These are phyloP conservation scores for Glossophaga mutica DNA, from an alignment of 2,797 vertebrate genomes.

Conservation along the genomic window DNA sequence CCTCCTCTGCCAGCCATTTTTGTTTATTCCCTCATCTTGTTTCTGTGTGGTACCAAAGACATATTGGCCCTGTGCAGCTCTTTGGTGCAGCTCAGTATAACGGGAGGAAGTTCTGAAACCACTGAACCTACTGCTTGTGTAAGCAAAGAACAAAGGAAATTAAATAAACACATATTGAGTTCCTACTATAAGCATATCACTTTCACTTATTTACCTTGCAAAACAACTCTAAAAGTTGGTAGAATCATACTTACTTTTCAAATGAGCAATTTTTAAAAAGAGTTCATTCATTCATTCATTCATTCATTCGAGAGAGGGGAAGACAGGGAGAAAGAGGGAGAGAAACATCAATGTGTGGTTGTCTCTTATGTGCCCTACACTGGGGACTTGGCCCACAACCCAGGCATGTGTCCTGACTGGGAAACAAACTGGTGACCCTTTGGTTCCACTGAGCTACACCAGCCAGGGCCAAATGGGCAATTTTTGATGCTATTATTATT, in stretches of 20 bases:
- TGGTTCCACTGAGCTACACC: no score
- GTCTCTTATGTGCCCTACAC: no score
- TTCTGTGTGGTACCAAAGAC: conserved; percentile 28
- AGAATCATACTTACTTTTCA: neutral
- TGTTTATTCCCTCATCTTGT: neutral
- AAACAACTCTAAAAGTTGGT: conserved; percentile 6
- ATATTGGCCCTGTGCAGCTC: neutral
- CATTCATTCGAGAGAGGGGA: no score
- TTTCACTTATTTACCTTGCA: neutral
- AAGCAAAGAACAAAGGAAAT: conserved; percentile 34
- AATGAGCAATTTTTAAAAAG: neutral
- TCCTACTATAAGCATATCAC: neutral
- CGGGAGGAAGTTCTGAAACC: neutral
- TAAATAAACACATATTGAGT: conserved; percentile 7
- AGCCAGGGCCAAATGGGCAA: neutral
- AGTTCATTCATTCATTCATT: no score
- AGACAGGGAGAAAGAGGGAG: no score
- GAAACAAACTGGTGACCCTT: no score
- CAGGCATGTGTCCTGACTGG: no score
- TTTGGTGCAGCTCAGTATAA: neutral
- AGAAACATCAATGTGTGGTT: no score
- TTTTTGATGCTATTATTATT: neutral
- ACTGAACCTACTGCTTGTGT: neutral
- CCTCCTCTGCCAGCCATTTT: neutral
- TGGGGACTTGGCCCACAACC: no score